Evolutionary conservation across 53 echinoderm and acorn worm species (phyloP).

Genomic region (Luidia sarsii): DNA sequence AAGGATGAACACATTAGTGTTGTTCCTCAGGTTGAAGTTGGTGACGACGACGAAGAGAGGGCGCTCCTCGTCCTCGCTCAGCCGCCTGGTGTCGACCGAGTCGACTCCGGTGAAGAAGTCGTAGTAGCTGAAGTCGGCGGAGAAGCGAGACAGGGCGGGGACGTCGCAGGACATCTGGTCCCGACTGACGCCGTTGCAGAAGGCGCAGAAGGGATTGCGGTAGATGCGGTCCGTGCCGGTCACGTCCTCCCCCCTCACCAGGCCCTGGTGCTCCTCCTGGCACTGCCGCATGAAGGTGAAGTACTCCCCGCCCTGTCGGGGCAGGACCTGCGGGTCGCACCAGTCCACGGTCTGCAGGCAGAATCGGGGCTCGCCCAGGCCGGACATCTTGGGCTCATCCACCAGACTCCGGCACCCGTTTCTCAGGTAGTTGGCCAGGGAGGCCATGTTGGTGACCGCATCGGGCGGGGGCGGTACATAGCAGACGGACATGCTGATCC

Average conservation of each 20-base stretch:
- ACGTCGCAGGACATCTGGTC: constrained; percentile 39
- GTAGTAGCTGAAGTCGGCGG: constrained; percentile 22
- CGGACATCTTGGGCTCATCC: constrained; percentile 44
- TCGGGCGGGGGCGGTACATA: constrained; percentile 41
- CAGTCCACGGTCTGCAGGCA: constrained; percentile 66
- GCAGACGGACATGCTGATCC: constrained; percentile 78
- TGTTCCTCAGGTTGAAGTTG: constrained; percentile 71
- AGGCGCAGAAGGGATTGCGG: constrained; percentile 79
- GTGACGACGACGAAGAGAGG: constrained; percentile 46
- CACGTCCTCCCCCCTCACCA: constrained; percentile 32
- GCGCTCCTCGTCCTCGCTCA: neutral
- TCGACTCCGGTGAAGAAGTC: constrained; percentile 5
- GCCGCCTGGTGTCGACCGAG: neutral
- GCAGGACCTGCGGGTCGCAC: constrained; percentile 44
- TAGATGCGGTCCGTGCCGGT: constrained; percentile 36
- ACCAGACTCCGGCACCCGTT: constrained; percentile 66
- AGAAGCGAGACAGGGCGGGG: constrained; percentile 11
- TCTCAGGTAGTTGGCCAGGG: constrained; percentile 63
- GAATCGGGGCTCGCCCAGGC: constrained; percentile 20
- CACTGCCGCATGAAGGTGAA: constrained; percentile 14
- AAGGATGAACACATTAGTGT: constrained; percentile 50
- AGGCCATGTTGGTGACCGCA: constrained; percentile 51
- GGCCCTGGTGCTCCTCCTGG: constrained; percentile 33
- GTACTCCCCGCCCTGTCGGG: neutral
- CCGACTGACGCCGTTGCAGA: constrained; percentile 75